phyloP scores from a whole-genome alignment of 2,113 vertebrate species.

The Neolamprologus sp. region DNA sequence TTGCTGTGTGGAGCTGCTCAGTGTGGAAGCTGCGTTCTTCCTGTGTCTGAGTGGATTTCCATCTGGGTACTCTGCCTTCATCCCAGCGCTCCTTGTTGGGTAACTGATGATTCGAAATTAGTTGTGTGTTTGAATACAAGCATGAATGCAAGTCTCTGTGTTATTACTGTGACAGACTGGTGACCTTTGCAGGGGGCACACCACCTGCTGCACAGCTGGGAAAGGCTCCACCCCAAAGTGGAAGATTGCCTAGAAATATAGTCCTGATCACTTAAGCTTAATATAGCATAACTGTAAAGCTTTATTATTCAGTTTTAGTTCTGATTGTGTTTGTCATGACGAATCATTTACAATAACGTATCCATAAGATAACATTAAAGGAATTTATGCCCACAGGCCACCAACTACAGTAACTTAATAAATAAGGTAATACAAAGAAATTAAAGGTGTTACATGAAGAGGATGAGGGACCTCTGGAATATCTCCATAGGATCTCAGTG shows the following conservation, averaged over 20 bases:
- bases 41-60: neutral
- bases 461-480: neutral
- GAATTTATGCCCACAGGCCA: neutral
- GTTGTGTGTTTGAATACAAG: neutral
- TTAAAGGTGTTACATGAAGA: neutral
- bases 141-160: neutral
- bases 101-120: neutral
- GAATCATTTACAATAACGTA: fast-evolving
- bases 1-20: neutral
- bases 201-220: neutral
- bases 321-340: neutral
- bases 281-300: neutral
- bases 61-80: neutral
- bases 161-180: neutral
- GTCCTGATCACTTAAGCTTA: neutral
- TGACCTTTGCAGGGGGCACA: neutral
- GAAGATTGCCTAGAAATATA: neutral
- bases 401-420: neutral
- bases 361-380: neutral
- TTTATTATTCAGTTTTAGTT: neutral
- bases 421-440: neutral
- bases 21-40: neutral
- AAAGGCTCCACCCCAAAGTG: neutral
- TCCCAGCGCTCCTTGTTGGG: neutral
- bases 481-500: neutral